Base-by-base conservation (phyloP, 2,888 invertebrate genomes). In the Biston stratarius region DNA sequence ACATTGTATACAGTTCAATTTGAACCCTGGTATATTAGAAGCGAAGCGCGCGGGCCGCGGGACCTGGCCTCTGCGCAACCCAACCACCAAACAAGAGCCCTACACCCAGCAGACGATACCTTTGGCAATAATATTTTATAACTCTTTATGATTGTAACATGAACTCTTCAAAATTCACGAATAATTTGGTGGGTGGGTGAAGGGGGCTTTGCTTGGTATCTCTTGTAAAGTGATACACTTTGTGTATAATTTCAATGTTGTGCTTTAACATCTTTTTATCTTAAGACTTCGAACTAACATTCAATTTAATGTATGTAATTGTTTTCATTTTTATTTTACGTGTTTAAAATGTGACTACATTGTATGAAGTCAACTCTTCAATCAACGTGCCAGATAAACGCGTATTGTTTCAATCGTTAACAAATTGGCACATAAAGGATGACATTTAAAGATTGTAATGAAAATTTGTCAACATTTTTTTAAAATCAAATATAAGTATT, bases 171-270 rank as follows among this genome's bases (percentile, higher is more conserved):
- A 90, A 89, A 91, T 90, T 90, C 66, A 80, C 70, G 72, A 83
- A 82, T 78, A 78, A 87, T 93, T 94, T 94, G 94, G 94, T 94
- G 94, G 94, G 90, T 94, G 94, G 94, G 94, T 93, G 93, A 91
- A 92, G 91, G 94, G 92, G 94, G 94, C 94, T 94, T 94, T 94
- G 94, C 94, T 94, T 94, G 94, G 94, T 94, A 94, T 94, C 94
- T 94, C 94, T 79, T 68, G 67, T 61, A 58, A 59, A 63, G 56
- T 62, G 63, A 68, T 63, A 68, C 67, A 68, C 69, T 65, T 64
- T 64, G 61, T 67, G 61, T 65, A 69, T 67, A 56, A 36, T 49
- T 45, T 45, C 53, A 65, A 67, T 65, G 61, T 75, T 77, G 73
- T 73, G 72, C 72, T 40, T 48, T 72, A 73, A 75, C 69, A 65